Evolutionary conservation across 2,113 vertebrate species (phyloP), one percentile per base, ranked within the genome.

Genomic region (Tragulus kanchil): DNA sequence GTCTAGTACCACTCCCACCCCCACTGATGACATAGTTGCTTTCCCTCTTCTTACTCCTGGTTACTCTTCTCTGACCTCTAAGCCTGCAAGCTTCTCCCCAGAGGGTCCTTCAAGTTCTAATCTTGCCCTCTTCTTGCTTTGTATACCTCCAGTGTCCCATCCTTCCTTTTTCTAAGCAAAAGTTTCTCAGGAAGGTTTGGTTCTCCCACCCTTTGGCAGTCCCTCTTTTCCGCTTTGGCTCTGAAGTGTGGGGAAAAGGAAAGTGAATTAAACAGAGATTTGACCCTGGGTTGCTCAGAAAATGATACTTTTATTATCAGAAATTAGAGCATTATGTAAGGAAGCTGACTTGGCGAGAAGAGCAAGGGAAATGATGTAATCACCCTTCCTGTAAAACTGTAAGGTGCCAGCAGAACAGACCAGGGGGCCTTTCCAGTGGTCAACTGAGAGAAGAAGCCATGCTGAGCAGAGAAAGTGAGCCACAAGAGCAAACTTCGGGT

Each of bases 291-390:
- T 58, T 2, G 26, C 71, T 96, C n/a, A 73, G 81, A 93, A 93
- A 71, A 89, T 61, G 52, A 67, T 36, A 79, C 7, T 28, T 62
- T 79, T 7, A 73, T 73, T 73, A 25, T 8, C 21, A 73, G 69
- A 73, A 73, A 73, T 45, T 73, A 45, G 21, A 73, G 11, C 69
- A 45, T 25, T 45, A 36, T 73, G 28, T 48, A 96, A 77, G 64
- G 48, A 56, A 64, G 59, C 81, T 73, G 62, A 81, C 73, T 42
- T 96, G 85, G 71, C 54, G 59, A 90, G 48, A 93, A 8, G 48
- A 48, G 36, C 21, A 17, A 58, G 42, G 64, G 59, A 69, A 59
- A 85, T 54, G 14, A 45, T 12, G 7, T 31, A 83, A 42, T 36
- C 50, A 26, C 65, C 62, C 61, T 52, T 83, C 23, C 59, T 16